These are phyloP conservation scores for Fulmarus glacialis DNA, from an alignment of 2,113 vertebrate species.

Conservation along the genomic window DNA sequence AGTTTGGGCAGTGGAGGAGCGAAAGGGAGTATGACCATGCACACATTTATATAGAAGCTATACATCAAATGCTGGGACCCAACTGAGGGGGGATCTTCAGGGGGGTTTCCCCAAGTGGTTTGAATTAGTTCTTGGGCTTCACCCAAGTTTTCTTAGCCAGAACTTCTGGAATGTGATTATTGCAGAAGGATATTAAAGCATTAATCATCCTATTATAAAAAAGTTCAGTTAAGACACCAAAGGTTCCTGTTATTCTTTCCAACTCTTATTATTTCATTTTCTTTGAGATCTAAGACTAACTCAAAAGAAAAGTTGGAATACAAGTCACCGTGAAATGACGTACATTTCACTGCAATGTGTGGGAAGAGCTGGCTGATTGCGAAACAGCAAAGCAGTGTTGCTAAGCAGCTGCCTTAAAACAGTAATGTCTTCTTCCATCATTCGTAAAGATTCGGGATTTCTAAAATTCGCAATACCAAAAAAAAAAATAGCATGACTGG, in stretches of 20 bases:
- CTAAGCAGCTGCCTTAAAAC: conserved; percentile 60
- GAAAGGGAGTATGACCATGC: background rate
- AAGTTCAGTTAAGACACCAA: conserved; percentile 14
- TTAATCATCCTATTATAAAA: conserved; percentile 53
- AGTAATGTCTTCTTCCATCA: conserved; percentile 34
- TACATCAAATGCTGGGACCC: background rate
- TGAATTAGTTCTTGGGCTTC: conserved; percentile 56
- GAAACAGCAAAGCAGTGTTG: conserved; percentile 60
- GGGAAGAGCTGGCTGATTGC: conserved; percentile 46
- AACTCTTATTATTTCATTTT: conserved; percentile 36
- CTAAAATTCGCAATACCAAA: background rate
- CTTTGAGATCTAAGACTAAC: conserved; percentile 32
- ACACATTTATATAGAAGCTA: background rate
- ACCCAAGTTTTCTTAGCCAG: conserved; percentile 24
- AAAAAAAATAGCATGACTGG: background rate
- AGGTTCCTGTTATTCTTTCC: conserved; percentile 12
- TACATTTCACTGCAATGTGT: conserved; percentile 41
- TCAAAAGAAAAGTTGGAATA: conserved; percentile 28
- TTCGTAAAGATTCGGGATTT: background rate
- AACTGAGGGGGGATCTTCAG: background rate
- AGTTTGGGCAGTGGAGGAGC: background rate
- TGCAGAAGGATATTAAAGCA: conserved; percentile 57
- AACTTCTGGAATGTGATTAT: conserved; percentile 41
- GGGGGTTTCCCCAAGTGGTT: conserved; percentile 20
- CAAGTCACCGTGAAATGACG: conserved; percentile 47